Percentiles rank a stretch among this genome's conserved stretches.
These are phyloP conservation scores for Eupristina koningsbergeri DNA, from an alignment of 1,140 invertebrate species.

Conservation along the genomic window DNA sequence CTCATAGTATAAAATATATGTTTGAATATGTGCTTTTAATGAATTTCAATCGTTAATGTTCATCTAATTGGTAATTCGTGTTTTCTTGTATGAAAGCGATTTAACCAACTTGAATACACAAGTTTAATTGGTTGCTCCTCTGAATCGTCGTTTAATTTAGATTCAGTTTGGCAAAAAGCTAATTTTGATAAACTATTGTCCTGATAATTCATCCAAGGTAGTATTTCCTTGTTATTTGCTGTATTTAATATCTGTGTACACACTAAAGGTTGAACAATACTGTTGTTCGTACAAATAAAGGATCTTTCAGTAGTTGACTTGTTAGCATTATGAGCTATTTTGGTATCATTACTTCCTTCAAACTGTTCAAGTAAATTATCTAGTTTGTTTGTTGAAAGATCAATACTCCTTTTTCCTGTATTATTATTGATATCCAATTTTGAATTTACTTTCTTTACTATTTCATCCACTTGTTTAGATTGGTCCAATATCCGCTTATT, in stretches of 20 bases:
- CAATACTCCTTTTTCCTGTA: not conserved
- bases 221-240: not conserved
- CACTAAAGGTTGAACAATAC: not conserved
- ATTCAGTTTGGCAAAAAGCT: not conserved
- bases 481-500: not conserved
- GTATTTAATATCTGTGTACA: not conserved
- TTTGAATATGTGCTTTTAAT: too few species aligned
- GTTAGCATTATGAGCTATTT: too few species aligned
- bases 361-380: not conserved
- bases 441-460: not conserved
- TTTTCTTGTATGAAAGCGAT: not conserved
- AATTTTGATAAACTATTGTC: not conserved
- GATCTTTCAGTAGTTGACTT: too few species aligned
- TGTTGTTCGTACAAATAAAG: too few species aligned
- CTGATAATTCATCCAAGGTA: not conserved
- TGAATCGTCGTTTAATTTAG: not conserved
- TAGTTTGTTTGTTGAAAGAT: not conserved
- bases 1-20: too few species aligned
- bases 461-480: not conserved
- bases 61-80: conserved; percentile 53
- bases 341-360: not conserved
- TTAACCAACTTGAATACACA: not conserved
- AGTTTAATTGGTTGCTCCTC: not conserved
- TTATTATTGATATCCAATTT: not conserved
- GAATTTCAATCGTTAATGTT: conserved; percentile 8